Percentiles rank a stretch among this genome's conserved stretches.
These are phyloP conservation scores for Pandemis heparana DNA, from an alignment of 2,888 invertebrate species.

Conservation along the genomic window DNA sequence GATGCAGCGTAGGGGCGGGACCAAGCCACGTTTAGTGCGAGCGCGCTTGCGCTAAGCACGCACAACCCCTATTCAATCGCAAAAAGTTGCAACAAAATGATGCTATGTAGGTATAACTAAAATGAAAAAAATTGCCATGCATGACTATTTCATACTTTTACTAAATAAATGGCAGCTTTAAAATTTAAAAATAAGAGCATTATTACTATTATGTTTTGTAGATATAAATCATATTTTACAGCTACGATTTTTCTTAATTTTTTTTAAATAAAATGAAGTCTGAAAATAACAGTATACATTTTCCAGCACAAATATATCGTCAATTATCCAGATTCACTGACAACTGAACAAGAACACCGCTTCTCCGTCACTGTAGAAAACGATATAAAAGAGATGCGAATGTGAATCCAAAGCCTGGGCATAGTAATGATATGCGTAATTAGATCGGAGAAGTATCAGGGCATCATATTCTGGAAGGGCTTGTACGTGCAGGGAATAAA, in stretches of 20 bases:
- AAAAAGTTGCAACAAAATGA: neutral
- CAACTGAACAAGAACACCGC: neutral
- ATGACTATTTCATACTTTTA: too few species aligned
- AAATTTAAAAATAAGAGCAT: too few species aligned
- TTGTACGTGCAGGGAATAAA: slow-evolving; percentile 32
- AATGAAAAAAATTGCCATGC: too few species aligned
- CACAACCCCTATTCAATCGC: neutral
- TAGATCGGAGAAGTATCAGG: slow-evolving; percentile 83
- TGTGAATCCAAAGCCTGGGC: slow-evolving; percentile 4
- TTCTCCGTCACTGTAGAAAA: neutral
- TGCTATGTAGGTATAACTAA: too few species aligned
- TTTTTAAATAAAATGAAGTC: too few species aligned
- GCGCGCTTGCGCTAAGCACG: slow-evolving; percentile 70
- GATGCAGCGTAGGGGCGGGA: slow-evolving; percentile 62
- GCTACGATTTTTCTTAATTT: too few species aligned
- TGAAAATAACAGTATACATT: too few species aligned
- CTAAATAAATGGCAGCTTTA: too few species aligned
- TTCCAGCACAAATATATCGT: too few species aligned
- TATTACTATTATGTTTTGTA: too few species aligned
- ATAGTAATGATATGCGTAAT: slow-evolving; percentile 85
- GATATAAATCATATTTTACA: too few species aligned
- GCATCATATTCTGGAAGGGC: slow-evolving; percentile 67
- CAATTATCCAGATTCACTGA: too few species aligned
- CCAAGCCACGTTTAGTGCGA: slow-evolving; percentile 46
- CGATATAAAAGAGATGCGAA: neutral